These are phyloP conservation scores for Gryllus bimaculatus DNA, from an alignment of 1,140 invertebrate species.

Conservation along the genomic window DNA sequence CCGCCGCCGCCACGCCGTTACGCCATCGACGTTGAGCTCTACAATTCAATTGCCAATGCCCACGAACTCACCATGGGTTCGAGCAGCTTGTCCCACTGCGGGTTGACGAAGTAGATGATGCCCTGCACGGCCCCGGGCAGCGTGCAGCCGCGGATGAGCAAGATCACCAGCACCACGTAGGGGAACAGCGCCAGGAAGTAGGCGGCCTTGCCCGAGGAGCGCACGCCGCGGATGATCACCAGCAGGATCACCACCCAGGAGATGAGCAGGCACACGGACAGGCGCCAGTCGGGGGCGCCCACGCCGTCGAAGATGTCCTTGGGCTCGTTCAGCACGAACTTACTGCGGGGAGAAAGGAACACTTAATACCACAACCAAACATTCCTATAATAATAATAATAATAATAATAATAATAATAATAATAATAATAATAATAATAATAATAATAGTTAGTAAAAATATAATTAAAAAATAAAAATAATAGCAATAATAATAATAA, in stretches of 20 bases:
- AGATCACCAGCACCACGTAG: constrained; percentile 67
- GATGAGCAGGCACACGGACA: constrained; percentile 61
- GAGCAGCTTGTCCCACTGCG: constrained; percentile 56
- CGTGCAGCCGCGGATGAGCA: constrained; percentile 63
- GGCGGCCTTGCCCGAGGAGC: constrained; percentile 63
- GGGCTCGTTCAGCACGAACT: constrained; percentile 55
- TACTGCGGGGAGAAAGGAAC: constrained; percentile 34
- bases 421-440: no score
- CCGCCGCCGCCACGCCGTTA: no score
- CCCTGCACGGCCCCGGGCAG: constrained; percentile 64
- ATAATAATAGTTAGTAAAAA: no score
- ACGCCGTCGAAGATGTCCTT: constrained; percentile 60
- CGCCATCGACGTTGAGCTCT: no score
- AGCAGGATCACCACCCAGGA: constrained; percentile 70
- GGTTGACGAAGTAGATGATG: constrained; percentile 66
- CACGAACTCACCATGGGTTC: constrained; percentile 44
- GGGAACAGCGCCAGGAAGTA: constrained; percentile 82
- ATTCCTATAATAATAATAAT: no score
- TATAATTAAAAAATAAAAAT: no score
- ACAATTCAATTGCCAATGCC: no score
- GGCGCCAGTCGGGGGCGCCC: constrained; percentile 62
- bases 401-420: no score
- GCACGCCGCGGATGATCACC: constrained; percentile 68
- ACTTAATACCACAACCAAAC: no score
- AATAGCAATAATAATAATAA: no score